Evolutionary conservation across 30 jellyfish, hydroid and myxozoan species (phyloP), one percentile per base, ranked within the genome.

Genomic region (Aurelia sp.): DNA sequence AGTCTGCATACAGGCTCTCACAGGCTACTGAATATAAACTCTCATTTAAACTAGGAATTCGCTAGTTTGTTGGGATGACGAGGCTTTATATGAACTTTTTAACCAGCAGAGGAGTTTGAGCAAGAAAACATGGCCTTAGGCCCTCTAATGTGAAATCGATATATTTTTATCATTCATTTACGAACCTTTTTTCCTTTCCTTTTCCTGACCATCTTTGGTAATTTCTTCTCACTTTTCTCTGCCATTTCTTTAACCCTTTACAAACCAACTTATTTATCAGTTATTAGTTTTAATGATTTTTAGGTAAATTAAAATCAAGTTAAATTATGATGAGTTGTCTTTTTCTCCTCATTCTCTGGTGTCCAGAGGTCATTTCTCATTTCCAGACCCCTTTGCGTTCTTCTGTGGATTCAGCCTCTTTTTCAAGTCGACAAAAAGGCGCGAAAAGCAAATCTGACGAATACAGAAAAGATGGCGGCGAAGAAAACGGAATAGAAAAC

Each of bases 161-260:
- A 27, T 27, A 27, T 27, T 27, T 27, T 27, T 1, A 27, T 27
- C 33, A 27, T 27, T 27, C 33, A 27, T 27, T 27, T 22, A 67
- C 38, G 4, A 31, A 31, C 78, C 20, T 67, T 21, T 67, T 31
- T 19, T 10, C 72, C 27, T 79, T 62, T 80, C 81, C 67, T 79
- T 27, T 79, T 20, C 81, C 90, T 57, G 74, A 47, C 72, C 72
- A 31, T 64, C 60, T 79, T 38, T 65, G 69, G 41, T 8, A 51
- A 61, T 31, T 81, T 81, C 44, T 67, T 81, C 27, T 81, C 91
- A 9, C 67, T 44, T 20, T 73, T 73, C 41, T 81, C 91, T 13
- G 91, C 58, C 91, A 81, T 81, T 40, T 16, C 62, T 44, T 20
- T 9, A 31, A 11, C 64, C 50, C n/a, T 22, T 38, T 78, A 20